Evolutionary conservation across 2,113 vertebrate genomes (phyloP), one percentile per base, ranked within the genome.

Genomic region (Cairina moschata): DNA sequence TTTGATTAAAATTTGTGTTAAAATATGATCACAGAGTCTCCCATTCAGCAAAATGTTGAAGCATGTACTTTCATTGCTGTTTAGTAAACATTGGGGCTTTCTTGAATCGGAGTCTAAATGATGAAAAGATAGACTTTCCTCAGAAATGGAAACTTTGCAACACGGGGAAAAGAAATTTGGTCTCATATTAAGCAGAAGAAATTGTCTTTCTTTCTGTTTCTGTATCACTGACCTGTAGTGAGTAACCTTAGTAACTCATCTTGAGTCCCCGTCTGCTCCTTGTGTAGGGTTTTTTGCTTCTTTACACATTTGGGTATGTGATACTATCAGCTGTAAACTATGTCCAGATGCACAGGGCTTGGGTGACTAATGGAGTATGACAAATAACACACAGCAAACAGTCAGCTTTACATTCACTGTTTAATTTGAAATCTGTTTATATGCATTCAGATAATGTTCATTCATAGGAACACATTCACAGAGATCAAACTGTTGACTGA

Each of bases 361-460:
- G 42, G 65, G 68, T 93, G 82, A 56, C 56, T 83, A 80, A 83
- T 44, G 68, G 72, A 59, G 48, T 76, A 83, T n/a, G n/a, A 32
- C 50, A 86, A 96, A 90, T 31, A 92, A 82, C 5, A 40, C 50
- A 76, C 36, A 91, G 63, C 82, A 76, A 87, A 95, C 52, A 90
- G 83, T 31, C 54, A 68, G 50, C 50, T 83, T 88, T 67, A 40
- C 42, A 54, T 29, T 87, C 78, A 83, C 46, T 54, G 56, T 72
- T 32, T 71, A 69, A 68, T 36, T 55, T 71, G 63, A 88, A 94
- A 86, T 91, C 46, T 90, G 86, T 91, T 95, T 91, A 80, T 83
- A 15, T 67, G 79, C 65, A 28, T 62, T 86, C 81, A 83, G 93
- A 91, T 91, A 95, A 82, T 75, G 66, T 89, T 90, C 34, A 36